These are phyloP conservation scores for Sarcophaga caerulescens DNA, from an alignment of 2,888 invertebrate genomes.

Conservation along the genomic window DNA sequence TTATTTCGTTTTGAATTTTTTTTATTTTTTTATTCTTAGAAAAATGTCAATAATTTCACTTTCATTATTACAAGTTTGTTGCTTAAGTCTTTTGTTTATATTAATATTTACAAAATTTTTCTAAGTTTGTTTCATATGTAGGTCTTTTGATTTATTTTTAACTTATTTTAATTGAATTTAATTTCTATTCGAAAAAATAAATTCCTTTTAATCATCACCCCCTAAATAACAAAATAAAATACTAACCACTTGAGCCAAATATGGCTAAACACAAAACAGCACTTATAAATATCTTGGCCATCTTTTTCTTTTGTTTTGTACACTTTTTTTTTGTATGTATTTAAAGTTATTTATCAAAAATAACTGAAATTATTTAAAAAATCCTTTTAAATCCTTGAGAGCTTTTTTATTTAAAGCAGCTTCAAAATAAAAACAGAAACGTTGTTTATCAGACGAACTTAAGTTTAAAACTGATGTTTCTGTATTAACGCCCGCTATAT, in stretches of 20 bases:
- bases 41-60: too few relatives aligned
- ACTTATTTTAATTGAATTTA: too few relatives aligned
- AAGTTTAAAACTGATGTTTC: constrained; percentile 76
- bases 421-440: constrained; percentile 63
- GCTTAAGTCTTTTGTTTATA: neutral
- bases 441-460: constrained; percentile 75
- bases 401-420: constrained; percentile 24
- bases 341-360: constrained; percentile 39
- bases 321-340: neutral
- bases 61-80: too few relatives aligned
- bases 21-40: too few relatives aligned
- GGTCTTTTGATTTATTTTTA: too few relatives aligned
- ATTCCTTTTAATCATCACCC: too few relatives aligned
- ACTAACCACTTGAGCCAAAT: constrained; percentile 78
- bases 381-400: constrained; percentile 54
- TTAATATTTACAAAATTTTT: constrained; percentile 14
- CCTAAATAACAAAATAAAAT: constrained; percentile 55
- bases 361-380: constrained; percentile 29
- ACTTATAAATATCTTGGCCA: constrained; percentile 76
- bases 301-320: constrained; percentile 52
- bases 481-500: constrained; percentile 67
- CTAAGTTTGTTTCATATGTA: too few relatives aligned
- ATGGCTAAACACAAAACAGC: constrained; percentile 76
- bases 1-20: too few relatives aligned
- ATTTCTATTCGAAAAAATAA: too few relatives aligned